A percentile compares a stretch with the other conserved stretches of the same genome.
Conservation (phyloP, 2,113 vertebrate species). For the Tapirus terrestris region DNA sequence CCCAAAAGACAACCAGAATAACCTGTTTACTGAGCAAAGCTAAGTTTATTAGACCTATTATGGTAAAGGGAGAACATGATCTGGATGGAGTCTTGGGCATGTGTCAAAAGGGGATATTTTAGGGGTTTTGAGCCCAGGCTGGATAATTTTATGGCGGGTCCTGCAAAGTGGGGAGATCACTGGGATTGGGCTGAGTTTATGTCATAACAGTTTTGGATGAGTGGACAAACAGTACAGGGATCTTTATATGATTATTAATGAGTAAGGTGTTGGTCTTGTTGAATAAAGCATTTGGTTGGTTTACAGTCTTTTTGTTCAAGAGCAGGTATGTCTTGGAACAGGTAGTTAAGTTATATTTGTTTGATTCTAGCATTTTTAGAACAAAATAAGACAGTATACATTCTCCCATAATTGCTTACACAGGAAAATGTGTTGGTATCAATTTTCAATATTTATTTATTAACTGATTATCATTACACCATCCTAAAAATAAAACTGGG, state of each 20-base stretch:
- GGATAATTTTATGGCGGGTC: neutral
- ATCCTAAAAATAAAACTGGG: neutral
- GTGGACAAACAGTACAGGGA: neutral
- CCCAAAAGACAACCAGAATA: neutral
- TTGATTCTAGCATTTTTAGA: neutral
- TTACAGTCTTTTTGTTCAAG: neutral
- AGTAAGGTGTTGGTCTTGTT: neutral
- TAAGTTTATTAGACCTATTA: neutral
- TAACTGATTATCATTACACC: neutral
- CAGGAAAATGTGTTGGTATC: neutral
- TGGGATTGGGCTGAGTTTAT: neutral
- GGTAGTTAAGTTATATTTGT: neutral
- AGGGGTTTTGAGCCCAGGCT: neutral
- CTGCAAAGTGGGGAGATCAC: neutral
- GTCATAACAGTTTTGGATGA: neutral
- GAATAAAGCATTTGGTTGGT: neutral
- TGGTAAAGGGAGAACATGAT: neutral
- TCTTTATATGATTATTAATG: neutral
- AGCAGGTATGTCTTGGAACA: neutral
- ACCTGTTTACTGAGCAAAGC: neutral
- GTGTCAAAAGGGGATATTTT: neutral
- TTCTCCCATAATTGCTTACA: neutral
- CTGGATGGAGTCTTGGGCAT: neutral
- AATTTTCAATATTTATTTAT: constrained; percentile 40
- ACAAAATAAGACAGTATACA: neutral